A percentile compares a stretch with the other conserved stretches of the same genome.
These are phyloP conservation scores for Trematomus bernacchii DNA, from an alignment of 2,797 vertebrate species.

Conservation along the genomic window DNA sequence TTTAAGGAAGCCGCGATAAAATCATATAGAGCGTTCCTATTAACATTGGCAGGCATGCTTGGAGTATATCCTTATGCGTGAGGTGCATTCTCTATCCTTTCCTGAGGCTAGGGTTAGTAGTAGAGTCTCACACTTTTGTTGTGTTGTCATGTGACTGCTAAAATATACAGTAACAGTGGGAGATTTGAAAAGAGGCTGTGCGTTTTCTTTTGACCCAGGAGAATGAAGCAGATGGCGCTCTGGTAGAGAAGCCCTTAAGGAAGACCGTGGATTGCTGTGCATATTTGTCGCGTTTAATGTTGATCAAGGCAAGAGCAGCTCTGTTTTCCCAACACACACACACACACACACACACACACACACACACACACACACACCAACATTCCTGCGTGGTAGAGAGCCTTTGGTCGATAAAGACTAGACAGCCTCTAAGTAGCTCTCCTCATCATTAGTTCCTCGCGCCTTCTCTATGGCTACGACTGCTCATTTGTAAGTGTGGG, in stretches of 20 bases:
- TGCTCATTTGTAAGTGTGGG: slow-evolving; percentile 73
- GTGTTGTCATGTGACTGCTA: slow-evolving; percentile 17
- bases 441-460: slow-evolving; percentile 53
- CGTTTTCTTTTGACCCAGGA: slow-evolving; percentile 3
- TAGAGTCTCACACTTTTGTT: background rate
- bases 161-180: slow-evolving; percentile 8
- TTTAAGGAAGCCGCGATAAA: slow-evolving; percentile 27
- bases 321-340: slow-evolving; percentile 14
- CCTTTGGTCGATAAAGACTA: slow-evolving; percentile 40
- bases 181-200: background rate
- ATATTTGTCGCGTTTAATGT: slow-evolving; percentile 42
- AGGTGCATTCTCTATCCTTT: background rate
- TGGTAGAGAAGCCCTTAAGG: slow-evolving; percentile 24
- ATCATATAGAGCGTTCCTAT: slow-evolving; percentile 24
- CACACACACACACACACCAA: slow-evolving; percentile 31
- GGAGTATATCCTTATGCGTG: background rate
- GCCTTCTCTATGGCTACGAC: slow-evolving; percentile 41
- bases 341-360: slow-evolving; percentile 34
- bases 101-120: slow-evolving; percentile 20
- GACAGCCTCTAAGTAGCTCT: slow-evolving; percentile 53
- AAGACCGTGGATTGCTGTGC: slow-evolving; percentile 18
- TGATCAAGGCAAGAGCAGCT: slow-evolving; percentile 37
- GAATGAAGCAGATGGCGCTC: slow-evolving; percentile 10
- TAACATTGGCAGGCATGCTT: slow-evolving; percentile 9
- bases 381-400: slow-evolving; percentile 54